These are phyloP conservation scores for Ctenochaetus hawaiiensis DNA, from an alignment of 2,797 vertebrate species.

Conservation along the genomic window DNA sequence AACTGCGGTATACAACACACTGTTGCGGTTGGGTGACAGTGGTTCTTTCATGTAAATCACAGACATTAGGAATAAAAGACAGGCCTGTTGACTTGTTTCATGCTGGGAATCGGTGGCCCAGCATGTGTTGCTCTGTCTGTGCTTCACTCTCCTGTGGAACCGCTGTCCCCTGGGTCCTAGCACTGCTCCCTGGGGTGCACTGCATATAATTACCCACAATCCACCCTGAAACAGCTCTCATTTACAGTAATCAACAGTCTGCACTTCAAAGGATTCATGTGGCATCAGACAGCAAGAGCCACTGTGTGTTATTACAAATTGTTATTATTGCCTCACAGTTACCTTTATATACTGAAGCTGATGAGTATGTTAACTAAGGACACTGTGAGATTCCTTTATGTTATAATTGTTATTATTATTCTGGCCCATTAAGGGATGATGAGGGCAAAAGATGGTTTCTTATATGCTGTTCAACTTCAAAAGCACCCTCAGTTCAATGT, in stretches of 20 bases:
- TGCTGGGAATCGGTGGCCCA: constrained; percentile 84
- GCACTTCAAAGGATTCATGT: constrained; percentile 86
- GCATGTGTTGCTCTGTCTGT: constrained; percentile 87
- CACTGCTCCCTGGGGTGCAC: constrained; percentile 85
- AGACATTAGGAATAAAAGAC: constrained; percentile 86
- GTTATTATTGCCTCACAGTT: constrained; percentile 81
- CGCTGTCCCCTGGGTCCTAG: constrained; percentile 81
- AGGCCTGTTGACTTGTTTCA: constrained; percentile 85
- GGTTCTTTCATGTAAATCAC: constrained; percentile 86
- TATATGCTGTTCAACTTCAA: constrained; percentile 78
- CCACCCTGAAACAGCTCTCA: constrained; percentile 88
- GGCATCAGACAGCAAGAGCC: constrained; percentile 78
- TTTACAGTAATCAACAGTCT: constrained; percentile 88
- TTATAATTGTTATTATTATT: constrained; percentile 51
- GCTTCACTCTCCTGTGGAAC: constrained; percentile 84
- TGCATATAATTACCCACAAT: constrained; percentile 88
- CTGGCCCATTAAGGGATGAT: constrained; percentile 69
- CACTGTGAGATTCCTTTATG: constrained; percentile 48
- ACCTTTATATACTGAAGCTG: constrained; percentile 70
- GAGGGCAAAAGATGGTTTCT: constrained; percentile 68
- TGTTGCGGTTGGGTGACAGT: constrained; percentile 82
- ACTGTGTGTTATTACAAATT: constrained; percentile 82
- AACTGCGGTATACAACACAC: constrained; percentile 74
- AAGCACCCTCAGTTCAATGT: constrained; percentile 75
- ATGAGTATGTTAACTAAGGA: constrained; percentile 73